Evolutionary conservation across 1,140 invertebrate species (phyloP).

Genomic region (Anastatus disparis): DNA sequence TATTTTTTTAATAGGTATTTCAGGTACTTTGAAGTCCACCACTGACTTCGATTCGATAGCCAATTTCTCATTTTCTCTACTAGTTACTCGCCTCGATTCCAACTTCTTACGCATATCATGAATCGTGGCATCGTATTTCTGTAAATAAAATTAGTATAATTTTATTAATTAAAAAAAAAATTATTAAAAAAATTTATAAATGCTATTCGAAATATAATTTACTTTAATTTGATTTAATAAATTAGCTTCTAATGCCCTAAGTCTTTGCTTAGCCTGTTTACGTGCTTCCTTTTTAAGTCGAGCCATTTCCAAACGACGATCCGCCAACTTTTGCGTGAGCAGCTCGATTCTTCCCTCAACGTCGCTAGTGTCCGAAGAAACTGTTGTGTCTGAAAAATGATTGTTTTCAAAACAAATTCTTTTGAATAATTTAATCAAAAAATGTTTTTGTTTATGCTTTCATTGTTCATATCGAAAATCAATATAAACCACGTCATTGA

Average conservation of each 20-base stretch:
- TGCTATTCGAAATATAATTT: slow-evolving; percentile 34
- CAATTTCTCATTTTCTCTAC: slow-evolving; percentile 58
- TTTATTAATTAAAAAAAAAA: slow-evolving; percentile 29
- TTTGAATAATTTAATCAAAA: not conserved
- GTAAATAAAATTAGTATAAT: slow-evolving; percentile 23
- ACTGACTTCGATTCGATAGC: slow-evolving; percentile 61
- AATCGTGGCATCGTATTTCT: slow-evolving; percentile 65
- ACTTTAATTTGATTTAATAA: slow-evolving; percentile 64
- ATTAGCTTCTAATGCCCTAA: slow-evolving; percentile 61
- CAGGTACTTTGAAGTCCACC: slow-evolving; percentile 63
- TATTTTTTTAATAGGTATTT: slow-evolving; percentile 61
- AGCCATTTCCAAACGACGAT: slow-evolving; percentile 61
- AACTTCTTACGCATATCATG: slow-evolving; percentile 64
- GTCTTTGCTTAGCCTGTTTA: slow-evolving; percentile 60
- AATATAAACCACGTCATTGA: not conserved
- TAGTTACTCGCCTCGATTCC: slow-evolving; percentile 54
- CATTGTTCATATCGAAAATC: not conserved
- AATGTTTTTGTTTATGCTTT: slow-evolving; percentile 6
- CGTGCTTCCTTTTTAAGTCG: slow-evolving; percentile 60
- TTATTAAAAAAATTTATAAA: not conserved
- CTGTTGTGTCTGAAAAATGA: slow-evolving; percentile 56
- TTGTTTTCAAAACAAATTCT: slow-evolving; percentile 13
- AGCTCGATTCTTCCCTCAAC: slow-evolving; percentile 62
- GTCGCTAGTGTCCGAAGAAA: slow-evolving; percentile 64
- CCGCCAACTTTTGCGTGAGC: slow-evolving; percentile 60